Evolutionary conservation across 2,888 invertebrate species (phyloP), one percentile per base, ranked within the genome.

Genomic region (Scaptomyza flava): DNA sequence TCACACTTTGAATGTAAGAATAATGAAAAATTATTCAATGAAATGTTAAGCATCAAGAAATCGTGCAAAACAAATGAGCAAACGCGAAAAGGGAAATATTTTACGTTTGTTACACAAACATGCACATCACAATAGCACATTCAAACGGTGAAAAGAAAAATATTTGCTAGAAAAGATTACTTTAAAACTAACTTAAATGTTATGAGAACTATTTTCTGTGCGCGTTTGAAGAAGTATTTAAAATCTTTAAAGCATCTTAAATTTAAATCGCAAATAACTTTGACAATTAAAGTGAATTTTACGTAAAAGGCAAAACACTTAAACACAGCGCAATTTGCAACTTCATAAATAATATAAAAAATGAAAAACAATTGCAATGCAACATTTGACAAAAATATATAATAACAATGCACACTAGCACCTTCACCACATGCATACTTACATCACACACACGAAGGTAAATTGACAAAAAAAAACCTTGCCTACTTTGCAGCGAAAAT

Each of bases 211-310:
- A 27, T 58, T 72, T 56, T 6, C 31, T 53, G 53, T 56, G 50
- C 17, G 47, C 85, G 89, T 90, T 90, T 88, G 84, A 83, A 81
- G 77, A 79, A 58, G 72, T 75, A 83, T 82, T 79, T 73, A 54
- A 30, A 57, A 75, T 52, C 31, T 45, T 50, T 34, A 46, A 53
- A 51, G 43, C 52, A 56, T 36, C 60, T 38, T 57, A 34, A 47
- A 17, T 36, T 14, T 11, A 23, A 50, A 65, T 36, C 12, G 36
- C 48, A 17, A 43, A 33, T 17, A 42, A 38, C 58, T 54, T 50
- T 47, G 23, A 20, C 36, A 60, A 58, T 57, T 59, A 43, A 75
- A 70, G 34, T 56, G 51, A 53, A 66, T 56, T 59, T 41, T 27
- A 53, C 57, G 27, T 60, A n/a, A 65, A 52, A 46, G 7, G 50